Conservation (phyloP, 2,113 vertebrate species). For the Paramisgurnus dabryanus region DNA sequence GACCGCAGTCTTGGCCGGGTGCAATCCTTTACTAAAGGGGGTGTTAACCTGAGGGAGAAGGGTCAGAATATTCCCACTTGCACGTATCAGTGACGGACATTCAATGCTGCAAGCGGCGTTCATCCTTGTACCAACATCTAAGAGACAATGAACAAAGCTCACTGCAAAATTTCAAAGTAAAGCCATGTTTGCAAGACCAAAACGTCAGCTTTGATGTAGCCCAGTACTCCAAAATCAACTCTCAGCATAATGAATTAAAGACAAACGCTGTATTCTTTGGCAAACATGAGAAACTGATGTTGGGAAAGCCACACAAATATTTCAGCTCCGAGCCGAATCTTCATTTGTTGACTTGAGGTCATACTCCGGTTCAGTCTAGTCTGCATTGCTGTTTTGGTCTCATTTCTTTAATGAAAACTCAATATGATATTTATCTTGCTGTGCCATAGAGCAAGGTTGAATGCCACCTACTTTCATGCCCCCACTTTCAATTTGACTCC, state of each 20-base stretch:
- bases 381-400: constrained; percentile 19
- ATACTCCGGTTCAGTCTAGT: constrained; percentile 1
- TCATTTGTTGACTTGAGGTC: constrained; percentile 43
- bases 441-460: background rate
- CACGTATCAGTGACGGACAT: background rate
- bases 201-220: background rate
- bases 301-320: constrained; percentile 13
- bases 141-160: background rate
- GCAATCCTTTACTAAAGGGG: constrained; percentile 48
- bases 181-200: background rate
- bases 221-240: background rate
- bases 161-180: background rate
- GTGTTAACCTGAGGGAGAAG: constrained; percentile 38
- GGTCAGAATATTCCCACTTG: constrained; percentile 26
- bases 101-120: background rate
- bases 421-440: constrained; percentile 43
- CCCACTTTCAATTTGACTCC: background rate
- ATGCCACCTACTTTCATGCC: background rate
- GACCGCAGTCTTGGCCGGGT: constrained; percentile 48
- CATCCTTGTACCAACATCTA: background rate
- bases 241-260: background rate
- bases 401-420: constrained; percentile 39
- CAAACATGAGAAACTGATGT: background rate
- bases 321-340: constrained; percentile 8
- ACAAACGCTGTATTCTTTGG: background rate